Evolutionary conservation across 2,888 invertebrate species (phyloP).

Genomic region (Laothoe populi): DNA sequence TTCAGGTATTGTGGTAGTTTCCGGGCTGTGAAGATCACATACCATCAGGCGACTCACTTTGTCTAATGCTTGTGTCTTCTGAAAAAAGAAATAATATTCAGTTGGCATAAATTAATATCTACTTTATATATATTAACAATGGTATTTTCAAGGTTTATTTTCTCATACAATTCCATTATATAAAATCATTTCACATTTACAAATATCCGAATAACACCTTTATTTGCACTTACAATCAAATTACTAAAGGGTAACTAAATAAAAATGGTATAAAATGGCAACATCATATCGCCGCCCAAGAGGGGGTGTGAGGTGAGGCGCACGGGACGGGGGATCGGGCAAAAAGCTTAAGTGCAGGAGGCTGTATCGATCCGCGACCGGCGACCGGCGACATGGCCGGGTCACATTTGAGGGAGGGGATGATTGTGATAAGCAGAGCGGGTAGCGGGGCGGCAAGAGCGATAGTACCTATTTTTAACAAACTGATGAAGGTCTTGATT

Average conservation of each 20-base stretch:
- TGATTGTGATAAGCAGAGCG: conserved; percentile 40
- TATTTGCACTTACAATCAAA: background rate
- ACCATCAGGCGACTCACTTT: too few species aligned
- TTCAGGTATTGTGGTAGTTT: too few species aligned
- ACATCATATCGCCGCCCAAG: conserved; percentile 61
- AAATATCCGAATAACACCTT: conserved; percentile 57
- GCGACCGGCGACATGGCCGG: conserved; percentile 79
- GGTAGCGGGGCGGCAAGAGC: conserved; percentile 31
- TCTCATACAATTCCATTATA: too few species aligned
- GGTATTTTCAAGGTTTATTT: too few species aligned
- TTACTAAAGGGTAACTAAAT: conserved; percentile 10
- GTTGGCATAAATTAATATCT: too few species aligned
- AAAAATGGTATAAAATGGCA: conserved; percentile 62
- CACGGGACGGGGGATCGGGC: conserved; percentile 51
- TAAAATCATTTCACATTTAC: background rate
- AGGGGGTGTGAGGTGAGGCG: conserved; percentile 39
- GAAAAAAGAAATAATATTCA: too few species aligned
- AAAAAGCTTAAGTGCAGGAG: conserved; percentile 82
- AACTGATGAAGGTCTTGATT: too few species aligned
- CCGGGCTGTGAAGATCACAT: too few species aligned
- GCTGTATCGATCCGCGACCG: conserved; percentile 81
- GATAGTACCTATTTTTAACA: conserved; percentile 24
- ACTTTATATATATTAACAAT: too few species aligned
- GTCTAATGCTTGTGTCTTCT: too few species aligned
- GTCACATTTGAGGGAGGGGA: conserved; percentile 61